Evolutionary conservation across 2,888 invertebrate species (phyloP).

Genomic region (Dione juno): DNA sequence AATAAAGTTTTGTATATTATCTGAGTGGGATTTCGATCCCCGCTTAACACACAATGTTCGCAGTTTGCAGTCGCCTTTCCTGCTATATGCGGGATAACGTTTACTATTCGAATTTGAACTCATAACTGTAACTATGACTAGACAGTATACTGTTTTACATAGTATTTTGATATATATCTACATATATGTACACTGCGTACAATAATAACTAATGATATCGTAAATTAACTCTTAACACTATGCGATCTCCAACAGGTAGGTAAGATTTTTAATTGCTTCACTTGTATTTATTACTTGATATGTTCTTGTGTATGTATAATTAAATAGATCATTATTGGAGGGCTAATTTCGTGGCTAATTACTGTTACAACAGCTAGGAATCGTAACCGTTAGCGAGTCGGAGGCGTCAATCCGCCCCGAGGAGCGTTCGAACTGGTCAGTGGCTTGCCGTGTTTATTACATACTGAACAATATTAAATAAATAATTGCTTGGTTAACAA

Average conservation of each 20-base stretch:
- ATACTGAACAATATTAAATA: neutral
- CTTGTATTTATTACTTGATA: constrained; percentile 14
- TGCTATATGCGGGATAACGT: too few relatives aligned
- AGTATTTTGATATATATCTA: too few relatives aligned
- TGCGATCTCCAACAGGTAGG: neutral
- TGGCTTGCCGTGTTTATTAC: constrained; percentile 23
- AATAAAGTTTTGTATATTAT: too few relatives aligned
- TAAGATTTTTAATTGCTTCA: constrained; percentile 12
- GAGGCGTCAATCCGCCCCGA: constrained; percentile 71
- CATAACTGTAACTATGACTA: too few relatives aligned
- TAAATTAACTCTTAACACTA: neutral
- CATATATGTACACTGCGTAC: neutral
- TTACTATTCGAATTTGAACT: too few relatives aligned
- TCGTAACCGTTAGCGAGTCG: constrained; percentile 55
- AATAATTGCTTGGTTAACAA: neutral
- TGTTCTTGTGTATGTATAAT: constrained; percentile 24
- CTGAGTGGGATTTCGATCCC: too few relatives aligned
- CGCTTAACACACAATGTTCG: too few relatives aligned
- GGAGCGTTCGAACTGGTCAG: constrained; percentile 51
- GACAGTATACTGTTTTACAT: too few relatives aligned
- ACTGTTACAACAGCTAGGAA: constrained; percentile 65
- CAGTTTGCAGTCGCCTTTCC: too few relatives aligned
- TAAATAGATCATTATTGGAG: constrained; percentile 51
- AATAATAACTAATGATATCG: neutral
- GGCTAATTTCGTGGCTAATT: constrained; percentile 70